phyloP scores from a whole-genome alignment of 2,113 vertebrate genomes.

The Ailurus styani region DNA sequence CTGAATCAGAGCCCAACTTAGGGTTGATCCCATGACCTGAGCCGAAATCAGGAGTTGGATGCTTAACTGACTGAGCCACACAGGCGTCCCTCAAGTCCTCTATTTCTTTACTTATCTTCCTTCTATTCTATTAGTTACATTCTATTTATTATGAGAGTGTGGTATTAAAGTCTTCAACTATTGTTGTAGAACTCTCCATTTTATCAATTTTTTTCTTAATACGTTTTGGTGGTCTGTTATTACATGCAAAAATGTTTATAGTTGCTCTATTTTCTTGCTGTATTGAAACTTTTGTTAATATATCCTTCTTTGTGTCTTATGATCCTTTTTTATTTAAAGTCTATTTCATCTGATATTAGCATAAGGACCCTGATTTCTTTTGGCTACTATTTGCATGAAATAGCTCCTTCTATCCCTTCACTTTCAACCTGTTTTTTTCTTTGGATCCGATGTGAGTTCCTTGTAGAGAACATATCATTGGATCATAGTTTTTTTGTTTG shows the following conservation, averaged over 20 bases:
- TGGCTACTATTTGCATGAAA: background rate
- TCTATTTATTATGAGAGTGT: background rate
- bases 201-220: background rate
- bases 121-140: background rate
- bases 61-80: background rate
- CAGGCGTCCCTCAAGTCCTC: background rate
- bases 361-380: background rate
- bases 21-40: background rate
- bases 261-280: background rate
- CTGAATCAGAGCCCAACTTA: background rate
- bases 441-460: background rate
- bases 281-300: background rate
- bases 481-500: background rate
- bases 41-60: background rate
- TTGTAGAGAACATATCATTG: background rate
- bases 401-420: background rate
- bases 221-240: background rate
- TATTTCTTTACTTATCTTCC: background rate
- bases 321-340: background rate
- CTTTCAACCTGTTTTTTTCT: background rate
- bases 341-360: background rate
- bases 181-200: background rate
- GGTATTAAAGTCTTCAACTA: background rate
- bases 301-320: background rate
- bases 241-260: background rate